A percentile compares a stretch with the other conserved stretches of the same genome.
phyloP scores from a whole-genome alignment of 2,888 invertebrate species.

The Tetrapedia diversipes region DNA sequence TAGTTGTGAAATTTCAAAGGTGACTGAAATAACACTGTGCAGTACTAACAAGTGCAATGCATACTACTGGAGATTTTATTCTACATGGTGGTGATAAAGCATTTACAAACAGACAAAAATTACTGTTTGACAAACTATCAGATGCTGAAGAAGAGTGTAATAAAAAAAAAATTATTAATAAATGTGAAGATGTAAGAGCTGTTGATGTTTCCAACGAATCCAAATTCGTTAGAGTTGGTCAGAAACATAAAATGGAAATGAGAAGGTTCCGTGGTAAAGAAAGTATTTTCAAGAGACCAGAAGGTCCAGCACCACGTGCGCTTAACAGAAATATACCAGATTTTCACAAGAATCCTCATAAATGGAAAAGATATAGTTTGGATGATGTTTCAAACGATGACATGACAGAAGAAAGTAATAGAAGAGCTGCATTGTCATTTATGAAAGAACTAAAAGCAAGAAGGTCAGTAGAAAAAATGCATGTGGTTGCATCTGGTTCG shows the following conservation, averaged over 20 bases:
- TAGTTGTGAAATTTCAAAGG: neutral
- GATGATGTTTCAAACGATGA: slow-evolving; percentile 90
- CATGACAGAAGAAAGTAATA: slow-evolving; percentile 91
- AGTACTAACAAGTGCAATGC: slow-evolving; percentile 40
- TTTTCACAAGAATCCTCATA: slow-evolving; percentile 89
- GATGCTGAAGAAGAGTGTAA: slow-evolving; percentile 85
- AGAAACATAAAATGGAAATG: slow-evolving; percentile 84
- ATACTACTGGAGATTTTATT: slow-evolving; percentile 60
- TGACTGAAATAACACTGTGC: neutral
- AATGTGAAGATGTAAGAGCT: neutral
- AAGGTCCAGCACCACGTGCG: slow-evolving; percentile 85
- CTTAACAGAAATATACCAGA: slow-evolving; percentile 82
- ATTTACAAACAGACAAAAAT: slow-evolving; percentile 86
- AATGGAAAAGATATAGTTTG: slow-evolving; percentile 92
- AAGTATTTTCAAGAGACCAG: slow-evolving; percentile 91
- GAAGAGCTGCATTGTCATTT: slow-evolving; percentile 90
- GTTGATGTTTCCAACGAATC: slow-evolving; percentile 1
- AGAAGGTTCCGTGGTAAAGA: slow-evolving; percentile 88
- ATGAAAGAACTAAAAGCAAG: slow-evolving; percentile 87
- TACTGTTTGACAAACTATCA: slow-evolving; percentile 88
- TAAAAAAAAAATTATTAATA: slow-evolving; percentile 24
- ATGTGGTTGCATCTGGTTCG: slow-evolving; percentile 54
- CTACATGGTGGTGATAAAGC: slow-evolving; percentile 76
- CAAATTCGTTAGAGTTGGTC: slow-evolving; percentile 77
- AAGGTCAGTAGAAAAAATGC: slow-evolving; percentile 75